Evolutionary conservation across 2,888 invertebrate genomes (phyloP).

Genomic region (Stenotaenia linearis): DNA sequence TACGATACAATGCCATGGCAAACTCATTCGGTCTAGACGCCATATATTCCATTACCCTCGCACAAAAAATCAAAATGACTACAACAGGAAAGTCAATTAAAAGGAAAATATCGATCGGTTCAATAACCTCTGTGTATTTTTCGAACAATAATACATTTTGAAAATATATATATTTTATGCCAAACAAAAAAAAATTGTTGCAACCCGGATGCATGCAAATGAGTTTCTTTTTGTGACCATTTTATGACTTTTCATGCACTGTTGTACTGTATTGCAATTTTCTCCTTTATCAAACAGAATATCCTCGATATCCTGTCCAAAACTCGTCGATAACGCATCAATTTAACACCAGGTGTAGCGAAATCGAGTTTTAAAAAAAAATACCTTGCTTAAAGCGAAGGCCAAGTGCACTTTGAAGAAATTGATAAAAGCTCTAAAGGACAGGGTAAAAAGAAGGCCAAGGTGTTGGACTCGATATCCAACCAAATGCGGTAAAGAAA

Average conservation of each 20-base stretch:
- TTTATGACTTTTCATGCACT: neutral
- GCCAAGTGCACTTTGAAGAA: neutral
- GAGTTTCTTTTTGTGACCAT: neutral
- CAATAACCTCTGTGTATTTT: neutral
- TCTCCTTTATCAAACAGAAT: neutral
- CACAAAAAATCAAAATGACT: neutral
- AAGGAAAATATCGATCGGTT: neutral
- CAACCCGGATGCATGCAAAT: slow-evolving; percentile 13
- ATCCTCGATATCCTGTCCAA: neutral
- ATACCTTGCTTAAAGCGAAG: neutral
- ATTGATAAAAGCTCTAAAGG: neutral
- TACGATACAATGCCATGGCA: neutral
- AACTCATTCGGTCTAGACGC: neutral
- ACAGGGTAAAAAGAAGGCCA: slow-evolving; percentile 5
- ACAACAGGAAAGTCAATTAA: neutral
- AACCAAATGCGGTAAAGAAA: neutral
- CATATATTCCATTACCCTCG: neutral
- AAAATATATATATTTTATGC: too few species aligned
- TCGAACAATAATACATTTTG: too few species aligned
- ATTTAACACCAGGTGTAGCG: slow-evolving; percentile 1
- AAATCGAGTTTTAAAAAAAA: neutral
- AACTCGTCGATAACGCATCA: neutral
- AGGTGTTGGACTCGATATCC: slow-evolving; percentile 9
- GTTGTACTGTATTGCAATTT: neutral
- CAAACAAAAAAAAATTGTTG: neutral